These are phyloP conservation scores for Melanotaenia trifasciata DNA, from an alignment of 2,797 vertebrate genomes.

Conservation along the genomic window DNA sequence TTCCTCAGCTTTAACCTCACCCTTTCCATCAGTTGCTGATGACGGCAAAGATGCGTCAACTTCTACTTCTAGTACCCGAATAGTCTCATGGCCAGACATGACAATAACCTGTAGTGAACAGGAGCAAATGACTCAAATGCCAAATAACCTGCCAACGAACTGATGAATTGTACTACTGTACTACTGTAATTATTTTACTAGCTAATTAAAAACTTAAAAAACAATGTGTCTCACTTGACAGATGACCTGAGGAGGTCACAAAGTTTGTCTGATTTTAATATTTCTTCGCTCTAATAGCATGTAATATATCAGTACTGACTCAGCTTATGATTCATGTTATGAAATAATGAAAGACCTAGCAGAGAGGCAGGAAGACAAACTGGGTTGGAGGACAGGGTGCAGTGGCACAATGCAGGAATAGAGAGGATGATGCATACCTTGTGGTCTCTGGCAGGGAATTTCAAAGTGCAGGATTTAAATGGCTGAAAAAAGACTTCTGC, in stretches of 20 bases:
- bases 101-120: conserved; percentile 89
- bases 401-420: conserved; percentile 63
- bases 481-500: conserved; percentile 87
- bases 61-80: conserved; percentile 93
- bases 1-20: conserved; percentile 67
- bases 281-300: conserved; percentile 8
- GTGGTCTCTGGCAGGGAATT: conserved; percentile 79
- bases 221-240: conserved; percentile 1
- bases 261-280: conserved; percentile 7
- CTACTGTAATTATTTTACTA: too few relatives aligned
- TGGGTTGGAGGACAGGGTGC: conserved; percentile 58
- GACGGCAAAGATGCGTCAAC: conserved; percentile 85
- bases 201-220: background rate
- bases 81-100: conserved; percentile 97
- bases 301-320: conserved; percentile 21
- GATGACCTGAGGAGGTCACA: background rate
- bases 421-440: conserved; percentile 73
- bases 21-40: conserved; percentile 65
- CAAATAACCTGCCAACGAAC: background rate
- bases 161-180: background rate
- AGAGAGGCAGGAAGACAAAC: conserved; percentile 56
- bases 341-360: conserved; percentile 61
- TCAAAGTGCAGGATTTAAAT: conserved; percentile 86
- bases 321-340: conserved; percentile 44
- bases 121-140: conserved; percentile 3